These are phyloP conservation scores for Echinarachnius parma DNA, from an alignment of 53 echinoderm and acorn worm species.

Conservation along the genomic window DNA sequence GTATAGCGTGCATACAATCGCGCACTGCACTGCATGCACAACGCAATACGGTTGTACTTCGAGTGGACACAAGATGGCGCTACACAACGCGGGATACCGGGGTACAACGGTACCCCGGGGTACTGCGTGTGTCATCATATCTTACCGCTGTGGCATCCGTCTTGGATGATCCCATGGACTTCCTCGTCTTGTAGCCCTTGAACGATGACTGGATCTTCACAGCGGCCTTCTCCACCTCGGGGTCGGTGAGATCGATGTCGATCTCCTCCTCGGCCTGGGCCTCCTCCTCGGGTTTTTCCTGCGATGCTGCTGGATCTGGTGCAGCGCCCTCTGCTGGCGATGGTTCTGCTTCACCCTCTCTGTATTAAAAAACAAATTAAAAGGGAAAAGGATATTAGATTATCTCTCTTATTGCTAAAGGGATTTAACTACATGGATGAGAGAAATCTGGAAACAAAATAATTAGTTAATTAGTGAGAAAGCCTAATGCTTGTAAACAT, in stretches of 20 bases:
- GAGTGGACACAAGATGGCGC: too few species aligned
- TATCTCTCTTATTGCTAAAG: not conserved
- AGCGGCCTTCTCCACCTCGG: slow-evolving; percentile 86
- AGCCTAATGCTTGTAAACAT: not conserved
- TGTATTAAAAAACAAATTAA: slow-evolving; percentile 3
- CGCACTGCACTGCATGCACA: too few species aligned
- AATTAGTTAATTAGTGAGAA: not conserved
- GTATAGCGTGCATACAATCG: too few species aligned
- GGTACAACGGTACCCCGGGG: too few species aligned
- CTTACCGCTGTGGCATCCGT: slow-evolving; percentile 5
- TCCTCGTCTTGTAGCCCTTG: slow-evolving; percentile 75
- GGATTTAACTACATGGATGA: too few species aligned
- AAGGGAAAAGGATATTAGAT: not conserved
- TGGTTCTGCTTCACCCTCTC: slow-evolving; percentile 18
- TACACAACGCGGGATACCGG: too few species aligned
- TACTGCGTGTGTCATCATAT: too few species aligned
- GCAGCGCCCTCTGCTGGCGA: slow-evolving; percentile 6
- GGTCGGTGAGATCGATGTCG: slow-evolving; percentile 90
- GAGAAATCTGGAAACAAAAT: too few species aligned
- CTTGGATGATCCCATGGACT: slow-evolving; percentile 28
- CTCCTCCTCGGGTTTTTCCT: slow-evolving; percentile 30
- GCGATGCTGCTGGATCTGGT: slow-evolving; percentile 2
- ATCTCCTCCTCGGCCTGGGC: slow-evolving; percentile 59
- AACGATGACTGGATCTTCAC: slow-evolving; percentile 81
- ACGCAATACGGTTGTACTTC: too few species aligned